A percentile compares a stretch with the other conserved stretches of the same genome.
phyloP scores from a whole-genome alignment of 2,888 invertebrate genomes.

The Eupithecia tripunctaria region DNA sequence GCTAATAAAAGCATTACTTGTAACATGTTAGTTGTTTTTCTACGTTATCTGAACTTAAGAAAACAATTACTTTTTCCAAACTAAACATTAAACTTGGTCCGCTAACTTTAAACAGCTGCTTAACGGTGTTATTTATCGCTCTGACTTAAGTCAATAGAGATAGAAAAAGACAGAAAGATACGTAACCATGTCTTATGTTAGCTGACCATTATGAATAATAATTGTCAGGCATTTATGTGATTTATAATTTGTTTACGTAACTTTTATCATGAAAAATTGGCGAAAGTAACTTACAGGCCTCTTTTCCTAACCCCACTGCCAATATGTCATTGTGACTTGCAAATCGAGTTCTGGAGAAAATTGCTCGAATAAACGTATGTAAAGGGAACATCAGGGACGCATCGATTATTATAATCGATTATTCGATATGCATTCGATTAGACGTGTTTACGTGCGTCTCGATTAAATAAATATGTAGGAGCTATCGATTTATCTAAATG shows the following conservation, averaged over 20 bases:
- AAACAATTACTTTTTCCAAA: too few relatives aligned
- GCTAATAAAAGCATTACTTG: not conserved
- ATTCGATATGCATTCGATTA: constrained; percentile 60
- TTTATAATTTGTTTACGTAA: not conserved
- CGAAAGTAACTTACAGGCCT: constrained; percentile 10
- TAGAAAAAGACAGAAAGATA: too few relatives aligned
- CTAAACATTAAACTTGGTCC: too few relatives aligned
- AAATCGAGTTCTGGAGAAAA: constrained; percentile 74
- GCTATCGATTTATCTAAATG: constrained; percentile 28
- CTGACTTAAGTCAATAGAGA: too few relatives aligned
- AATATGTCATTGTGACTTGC: constrained; percentile 77
- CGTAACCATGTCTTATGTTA: too few relatives aligned
- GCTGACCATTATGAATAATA: too few relatives aligned
- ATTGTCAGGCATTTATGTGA: not conserved
- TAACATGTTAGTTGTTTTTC: too few relatives aligned
- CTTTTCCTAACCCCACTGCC: constrained; percentile 49
- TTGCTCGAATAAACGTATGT: constrained; percentile 75
- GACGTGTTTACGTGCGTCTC: constrained; percentile 56
- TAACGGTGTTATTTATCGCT: too few relatives aligned
- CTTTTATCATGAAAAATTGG: not conserved
- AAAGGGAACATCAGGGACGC: constrained; percentile 73
- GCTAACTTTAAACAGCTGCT: too few relatives aligned
- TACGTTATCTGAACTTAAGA: too few relatives aligned
- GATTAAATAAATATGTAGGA: constrained; percentile 35
- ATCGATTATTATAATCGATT: constrained; percentile 76